Base-by-base conservation (phyloP, 2,113 vertebrate species). In the Ploceus nigricollis region DNA sequence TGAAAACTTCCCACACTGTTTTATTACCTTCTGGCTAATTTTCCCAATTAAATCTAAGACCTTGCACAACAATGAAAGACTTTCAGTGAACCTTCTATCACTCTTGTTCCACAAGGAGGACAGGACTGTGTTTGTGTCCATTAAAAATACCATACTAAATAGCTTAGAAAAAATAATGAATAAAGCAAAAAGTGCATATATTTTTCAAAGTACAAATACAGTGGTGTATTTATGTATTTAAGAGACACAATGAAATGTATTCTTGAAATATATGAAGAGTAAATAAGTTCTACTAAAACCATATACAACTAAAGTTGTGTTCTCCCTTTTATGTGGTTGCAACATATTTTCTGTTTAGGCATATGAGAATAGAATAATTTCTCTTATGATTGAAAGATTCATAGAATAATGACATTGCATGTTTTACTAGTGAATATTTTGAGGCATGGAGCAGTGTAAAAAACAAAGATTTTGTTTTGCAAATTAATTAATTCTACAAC, bases 401-500 rank as follows among this genome's bases (percentile, higher is more conserved):
- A 61, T 48, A 51, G 2, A 66, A 30, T 79, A 86, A 39, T 80
- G 51, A 86, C 9, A 6, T 53, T 94, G 27, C 28, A 15, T 66
- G 6, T 80, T 95, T 80, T 92, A 69, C 35, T 76, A 56, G 37
- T 53, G 39, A 90, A 51, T 76, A 63, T 91, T 77, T 91, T 85
- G 70, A 57, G 25, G 40, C 13, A 48, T 50, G 20, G 61, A 65
- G 40, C 39, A 76, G 47, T 61, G 27, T 82, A 95, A 94, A 82
- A 73, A 78, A 50, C 16, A 44, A 18, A 27, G 28, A 25, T n/a
- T 25, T 53, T 48, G 39, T 91, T 96, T 95, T 87, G 21, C 57
- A 56, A 83, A 92, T 68, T 77, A 93, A 95, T 95, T 90, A 90
- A 87, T 57, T 90, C 66, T 94, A 68, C 75, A 95, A n/a, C 15